phyloP scores from a whole-genome alignment of 2,888 invertebrate species.

The Cenopis cana region DNA sequence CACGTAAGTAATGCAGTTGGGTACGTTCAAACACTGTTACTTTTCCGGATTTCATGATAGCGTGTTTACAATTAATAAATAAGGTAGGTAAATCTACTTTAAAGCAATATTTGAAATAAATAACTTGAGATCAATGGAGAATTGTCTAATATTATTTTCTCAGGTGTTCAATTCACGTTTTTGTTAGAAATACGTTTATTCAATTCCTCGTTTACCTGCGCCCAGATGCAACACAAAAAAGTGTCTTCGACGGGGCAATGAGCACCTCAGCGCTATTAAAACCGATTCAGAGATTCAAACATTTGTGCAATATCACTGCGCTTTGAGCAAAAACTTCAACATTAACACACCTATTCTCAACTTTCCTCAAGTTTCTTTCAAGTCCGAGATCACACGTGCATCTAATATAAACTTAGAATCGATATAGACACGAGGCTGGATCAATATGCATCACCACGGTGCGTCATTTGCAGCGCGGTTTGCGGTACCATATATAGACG shows the following conservation, averaged over 20 bases:
- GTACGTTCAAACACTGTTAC: constrained; percentile 28
- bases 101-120: constrained; percentile 74
- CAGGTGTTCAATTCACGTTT: constrained; percentile 41
- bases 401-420: not conserved
- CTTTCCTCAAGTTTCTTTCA: constrained; percentile 27
- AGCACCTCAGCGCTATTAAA: constrained; percentile 17
- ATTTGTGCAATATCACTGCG: constrained; percentile 27
- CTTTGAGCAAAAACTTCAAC: constrained; percentile 23
- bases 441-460: not conserved
- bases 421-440: not conserved
- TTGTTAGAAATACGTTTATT: constrained; percentile 26
- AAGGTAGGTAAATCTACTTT: constrained; percentile 71
- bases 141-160: constrained; percentile 62
- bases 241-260: constrained; percentile 21
- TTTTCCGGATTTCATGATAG: constrained; percentile 23
- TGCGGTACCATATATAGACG: not conserved
- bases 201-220: constrained; percentile 33
- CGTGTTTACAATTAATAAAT: constrained; percentile 63
- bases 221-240: constrained; percentile 32
- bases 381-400: constrained; percentile 29
- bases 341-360: constrained; percentile 7
- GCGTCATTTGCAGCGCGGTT: not conserved
- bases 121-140: constrained; percentile 83
- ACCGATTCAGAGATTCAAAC: constrained; percentile 25
- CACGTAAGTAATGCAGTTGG: constrained; percentile 23